phyloP scores from a whole-genome alignment of 2,888 invertebrate species.

The Ferdinandea cuprea region DNA sequence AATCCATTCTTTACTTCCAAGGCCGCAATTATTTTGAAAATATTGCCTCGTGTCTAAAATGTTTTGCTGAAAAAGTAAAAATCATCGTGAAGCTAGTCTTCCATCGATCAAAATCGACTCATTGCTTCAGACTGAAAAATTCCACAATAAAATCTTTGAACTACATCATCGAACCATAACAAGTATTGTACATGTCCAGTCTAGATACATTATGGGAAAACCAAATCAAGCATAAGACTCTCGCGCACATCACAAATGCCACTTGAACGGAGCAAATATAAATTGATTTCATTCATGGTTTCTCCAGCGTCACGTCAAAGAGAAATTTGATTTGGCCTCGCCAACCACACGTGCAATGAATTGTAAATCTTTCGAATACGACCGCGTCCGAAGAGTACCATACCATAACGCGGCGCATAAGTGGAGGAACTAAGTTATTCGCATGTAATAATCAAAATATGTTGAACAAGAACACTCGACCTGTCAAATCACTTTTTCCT shows the following conservation, averaged over 20 bases:
- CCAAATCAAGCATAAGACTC: constrained; percentile 6
- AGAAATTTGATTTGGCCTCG: constrained; percentile 57
- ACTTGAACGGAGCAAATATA: constrained; percentile 3
- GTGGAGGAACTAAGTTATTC: neutral
- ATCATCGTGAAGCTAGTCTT: too few relatives aligned
- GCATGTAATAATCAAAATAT: constrained; percentile 21
- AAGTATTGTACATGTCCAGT: neutral
- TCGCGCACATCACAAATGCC: constrained; percentile 22
- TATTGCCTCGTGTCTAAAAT: too few relatives aligned
- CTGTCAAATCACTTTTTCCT: constrained; percentile 17
- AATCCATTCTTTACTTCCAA: too few relatives aligned
- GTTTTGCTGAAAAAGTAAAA: too few relatives aligned
- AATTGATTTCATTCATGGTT: constrained; percentile 56
- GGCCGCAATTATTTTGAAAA: too few relatives aligned
- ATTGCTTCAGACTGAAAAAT: too few relatives aligned
- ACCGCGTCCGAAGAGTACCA: neutral
- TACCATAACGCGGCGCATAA: neutral
- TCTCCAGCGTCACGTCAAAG: constrained; percentile 51
- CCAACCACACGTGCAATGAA: constrained; percentile 45
- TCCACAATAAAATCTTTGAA: too few relatives aligned
- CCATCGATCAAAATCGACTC: too few relatives aligned
- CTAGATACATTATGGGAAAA: constrained; percentile 1
- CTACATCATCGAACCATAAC: neutral
- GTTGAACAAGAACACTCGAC: constrained; percentile 8
- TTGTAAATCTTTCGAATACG: constrained; percentile 21